A percentile compares a stretch with the other conserved stretches of the same genome.
Evolutionary conservation across 2,888 invertebrate genomes (phyloP).

Genomic region (Chloroclysta siterata): DNA sequence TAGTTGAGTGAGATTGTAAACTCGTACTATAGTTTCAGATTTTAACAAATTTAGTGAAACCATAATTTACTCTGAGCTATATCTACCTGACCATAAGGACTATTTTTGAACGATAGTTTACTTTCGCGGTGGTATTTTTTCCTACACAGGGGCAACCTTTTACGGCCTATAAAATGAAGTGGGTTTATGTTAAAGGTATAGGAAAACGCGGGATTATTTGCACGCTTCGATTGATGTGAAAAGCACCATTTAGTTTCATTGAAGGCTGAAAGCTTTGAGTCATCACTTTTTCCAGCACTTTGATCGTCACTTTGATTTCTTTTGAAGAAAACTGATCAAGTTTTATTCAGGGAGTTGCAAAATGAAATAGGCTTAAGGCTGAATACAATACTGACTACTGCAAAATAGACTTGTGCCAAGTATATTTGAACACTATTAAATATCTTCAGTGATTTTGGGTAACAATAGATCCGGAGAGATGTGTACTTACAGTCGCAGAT

Average conservation of each 20-base stretch:
- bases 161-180: slow-evolving; percentile 43
- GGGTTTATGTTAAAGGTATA: slow-evolving; percentile 34
- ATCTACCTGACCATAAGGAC: slow-evolving; percentile 1
- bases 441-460: too few relatives aligned
- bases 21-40: too few relatives aligned
- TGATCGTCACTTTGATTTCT: slow-evolving; percentile 35
- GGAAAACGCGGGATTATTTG: slow-evolving; percentile 33
- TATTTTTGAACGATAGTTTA: slow-evolving; percentile 13
- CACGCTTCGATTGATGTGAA: slow-evolving; percentile 30
- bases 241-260: slow-evolving; percentile 29
- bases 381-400: too few relatives aligned
- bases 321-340: slow-evolving; percentile 35
- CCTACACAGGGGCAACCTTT: slow-evolving; percentile 27
- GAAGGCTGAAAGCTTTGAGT: slow-evolving; percentile 29
- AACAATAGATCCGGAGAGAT: too few relatives aligned
- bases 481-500: too few relatives aligned
- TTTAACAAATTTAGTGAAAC: too few relatives aligned
- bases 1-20: too few relatives aligned
- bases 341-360: background rate
- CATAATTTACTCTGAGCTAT: slow-evolving; percentile 1
- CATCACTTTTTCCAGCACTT: slow-evolving; percentile 28
- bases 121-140: slow-evolving; percentile 17
- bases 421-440: too few relatives aligned
- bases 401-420: too few relatives aligned
- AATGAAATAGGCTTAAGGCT: background rate